Conservation (phyloP, 2,113 vertebrate genomes). For the Lamprotornis superbus region DNA sequence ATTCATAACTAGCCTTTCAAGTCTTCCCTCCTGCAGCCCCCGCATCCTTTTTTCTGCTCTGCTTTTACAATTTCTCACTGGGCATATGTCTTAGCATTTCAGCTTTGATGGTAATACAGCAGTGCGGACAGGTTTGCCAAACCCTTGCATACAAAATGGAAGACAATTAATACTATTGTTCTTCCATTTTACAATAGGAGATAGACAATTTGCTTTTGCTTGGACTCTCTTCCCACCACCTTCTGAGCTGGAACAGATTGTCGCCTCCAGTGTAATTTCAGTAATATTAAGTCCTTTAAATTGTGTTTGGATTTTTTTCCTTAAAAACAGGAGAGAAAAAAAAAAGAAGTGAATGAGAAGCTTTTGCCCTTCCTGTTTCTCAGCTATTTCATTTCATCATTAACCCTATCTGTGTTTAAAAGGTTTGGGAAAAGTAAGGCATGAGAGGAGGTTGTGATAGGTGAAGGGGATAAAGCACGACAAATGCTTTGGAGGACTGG, state of each 20-base stretch:
- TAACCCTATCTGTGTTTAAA: not conserved
- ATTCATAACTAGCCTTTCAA: not conserved
- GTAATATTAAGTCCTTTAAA: not conserved
- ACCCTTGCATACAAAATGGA: not conserved
- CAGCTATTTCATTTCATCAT: not conserved
- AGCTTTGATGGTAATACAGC: not conserved
- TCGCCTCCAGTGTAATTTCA: not conserved
- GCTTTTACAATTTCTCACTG: not conserved
- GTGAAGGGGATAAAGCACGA: not conserved
- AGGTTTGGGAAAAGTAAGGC: not conserved
- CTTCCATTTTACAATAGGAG: not conserved
- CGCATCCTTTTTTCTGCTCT: not conserved
- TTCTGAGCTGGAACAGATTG: not conserved
- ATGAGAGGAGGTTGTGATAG: not conserved
- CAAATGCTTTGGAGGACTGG: not conserved
- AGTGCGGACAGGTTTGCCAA: not conserved
- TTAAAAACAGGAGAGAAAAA: not conserved
- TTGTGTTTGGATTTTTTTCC: not conserved
- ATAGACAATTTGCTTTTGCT: not conserved
- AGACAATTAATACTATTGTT: conserved; percentile 2
- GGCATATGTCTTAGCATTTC: not conserved
- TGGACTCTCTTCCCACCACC: not conserved
- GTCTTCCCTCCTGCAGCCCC: not conserved
- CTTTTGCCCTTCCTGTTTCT: not conserved
- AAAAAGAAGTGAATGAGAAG: not conserved